Percentiles rank a stretch among this genome's conserved stretches.
Evolutionary conservation across 2,888 invertebrate species (phyloP).

Genomic region (Drosophila aldrichi): DNA sequence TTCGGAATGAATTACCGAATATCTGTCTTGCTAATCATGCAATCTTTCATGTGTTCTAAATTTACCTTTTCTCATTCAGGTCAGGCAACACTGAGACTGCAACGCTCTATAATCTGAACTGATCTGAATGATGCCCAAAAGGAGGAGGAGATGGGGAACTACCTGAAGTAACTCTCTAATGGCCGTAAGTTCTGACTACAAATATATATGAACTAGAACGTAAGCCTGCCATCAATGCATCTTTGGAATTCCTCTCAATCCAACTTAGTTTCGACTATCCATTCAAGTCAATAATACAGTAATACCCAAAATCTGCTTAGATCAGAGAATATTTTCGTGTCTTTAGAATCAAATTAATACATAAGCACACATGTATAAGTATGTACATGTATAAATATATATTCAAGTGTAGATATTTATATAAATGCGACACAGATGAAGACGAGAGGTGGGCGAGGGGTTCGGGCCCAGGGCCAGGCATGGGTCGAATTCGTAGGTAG

Average conservation of each 20-base stretch:
- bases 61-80: too few relatives aligned
- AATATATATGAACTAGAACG: background rate
- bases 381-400: background rate
- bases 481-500: constrained; percentile 36
- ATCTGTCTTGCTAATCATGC: too few relatives aligned
- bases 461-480: background rate
- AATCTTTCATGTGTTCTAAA: too few relatives aligned
- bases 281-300: too few relatives aligned
- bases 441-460: background rate
- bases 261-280: background rate
- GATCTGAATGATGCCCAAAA: too few relatives aligned
- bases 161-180: too few relatives aligned
- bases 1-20: too few relatives aligned
- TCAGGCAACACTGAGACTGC: too few relatives aligned
- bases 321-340: background rate
- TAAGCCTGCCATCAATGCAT: too few relatives aligned
- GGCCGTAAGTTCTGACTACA: background rate
- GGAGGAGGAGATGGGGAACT: too few relatives aligned
- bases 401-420: too few relatives aligned
- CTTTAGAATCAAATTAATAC: background rate
- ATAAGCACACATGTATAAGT: background rate
- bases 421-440: background rate
- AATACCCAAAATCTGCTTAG: background rate
- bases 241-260: background rate
- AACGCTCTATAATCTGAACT: too few relatives aligned